Evolutionary conservation across 2,113 vertebrate species (phyloP).

Genomic region (Chlorodrepanis virens): DNA sequence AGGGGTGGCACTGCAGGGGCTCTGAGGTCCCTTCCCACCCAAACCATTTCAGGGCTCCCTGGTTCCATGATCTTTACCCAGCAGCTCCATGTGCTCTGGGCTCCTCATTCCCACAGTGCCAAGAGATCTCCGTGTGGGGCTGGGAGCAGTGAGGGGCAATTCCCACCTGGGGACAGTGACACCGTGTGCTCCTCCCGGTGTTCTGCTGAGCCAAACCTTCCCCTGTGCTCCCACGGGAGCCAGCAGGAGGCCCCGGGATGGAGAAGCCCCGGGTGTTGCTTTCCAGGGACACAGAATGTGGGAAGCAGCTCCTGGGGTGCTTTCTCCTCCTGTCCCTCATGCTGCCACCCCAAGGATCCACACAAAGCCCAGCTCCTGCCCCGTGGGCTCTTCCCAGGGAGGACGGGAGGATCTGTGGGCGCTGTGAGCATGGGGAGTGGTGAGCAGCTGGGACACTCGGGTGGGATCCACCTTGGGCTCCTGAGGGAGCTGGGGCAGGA

Average conservation of each 20-base stretch:
- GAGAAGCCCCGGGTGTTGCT: neutral
- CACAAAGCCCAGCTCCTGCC: fast-evolving
- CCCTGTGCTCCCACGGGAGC: neutral
- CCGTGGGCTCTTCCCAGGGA: neutral
- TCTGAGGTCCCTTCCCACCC: neutral
- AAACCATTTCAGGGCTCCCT: neutral
- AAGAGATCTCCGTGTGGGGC: neutral
- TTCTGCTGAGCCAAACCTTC: neutral
- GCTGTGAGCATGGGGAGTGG: fast-evolving
- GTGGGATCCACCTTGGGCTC: neutral
- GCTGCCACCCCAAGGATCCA: neutral
- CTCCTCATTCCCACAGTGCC: neutral
- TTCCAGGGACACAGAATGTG: neutral
- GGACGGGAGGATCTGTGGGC: neutral
- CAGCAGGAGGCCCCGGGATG: neutral
- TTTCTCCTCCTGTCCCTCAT: neutral
- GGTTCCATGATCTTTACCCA: neutral
- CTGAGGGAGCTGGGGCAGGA: neutral
- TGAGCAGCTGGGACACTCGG: neutral
- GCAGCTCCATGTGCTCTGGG: neutral
- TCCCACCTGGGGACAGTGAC: fast-evolving
- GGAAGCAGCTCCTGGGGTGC: neutral
- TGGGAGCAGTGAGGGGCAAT: neutral
- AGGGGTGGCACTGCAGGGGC: neutral
- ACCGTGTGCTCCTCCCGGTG: fast-evolving